Evolutionary conservation across 2,888 invertebrate species (phyloP), one percentile per base, ranked within the genome.

Genomic region (Lydus trimaculatus): DNA sequence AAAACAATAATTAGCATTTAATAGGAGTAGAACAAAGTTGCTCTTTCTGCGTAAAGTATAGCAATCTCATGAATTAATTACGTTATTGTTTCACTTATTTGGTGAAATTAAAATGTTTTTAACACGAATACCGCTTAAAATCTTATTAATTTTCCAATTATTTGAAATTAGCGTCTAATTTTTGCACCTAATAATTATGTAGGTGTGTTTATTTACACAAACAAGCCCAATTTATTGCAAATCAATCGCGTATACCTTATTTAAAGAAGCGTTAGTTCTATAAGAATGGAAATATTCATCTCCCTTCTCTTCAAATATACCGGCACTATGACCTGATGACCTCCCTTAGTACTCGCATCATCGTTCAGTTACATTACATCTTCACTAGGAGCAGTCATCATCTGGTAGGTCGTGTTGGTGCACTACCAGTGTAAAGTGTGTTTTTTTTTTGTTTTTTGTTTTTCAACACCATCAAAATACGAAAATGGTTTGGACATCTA

Each of bases 311-410:
- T 48, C 43, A 7, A n/a, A 43, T 63, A 28, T 33, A 52, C 62
- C 39, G 61, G 66, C 62, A 48, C 64, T 58, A 65, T 67, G 70
- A 70, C 70, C 70, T 70, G 70, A 66, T 70, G 70, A 70, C 70
- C 70, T 70, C 70, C 66, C 70, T 64, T 65, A 67, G 61, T 67
- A 48, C 48, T 48, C 48, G 20, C 48, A 48, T 20, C 48, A 48
- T 48, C 48, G 48, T 64, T 67, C 64, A 61, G 25, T 43, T 58
- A 66, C 67, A 52, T 62, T 58, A 39, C 66, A 61, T 70, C 70
- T 70, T 70, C 66, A 48, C 48, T 20, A 9, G 39, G 66, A 69
- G 61, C 58, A 43, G 64, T 61, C 43, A 64, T 58, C 61, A 36
- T 70, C 59, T 64, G 64, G 66, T 62, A 64, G 66, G 59, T 63